A percentile compares a stretch with the other conserved stretches of the same genome.
Evolutionary conservation across 2,797 vertebrate genomes (phyloP).

Genomic region (Gambusia yucatana): DNA sequence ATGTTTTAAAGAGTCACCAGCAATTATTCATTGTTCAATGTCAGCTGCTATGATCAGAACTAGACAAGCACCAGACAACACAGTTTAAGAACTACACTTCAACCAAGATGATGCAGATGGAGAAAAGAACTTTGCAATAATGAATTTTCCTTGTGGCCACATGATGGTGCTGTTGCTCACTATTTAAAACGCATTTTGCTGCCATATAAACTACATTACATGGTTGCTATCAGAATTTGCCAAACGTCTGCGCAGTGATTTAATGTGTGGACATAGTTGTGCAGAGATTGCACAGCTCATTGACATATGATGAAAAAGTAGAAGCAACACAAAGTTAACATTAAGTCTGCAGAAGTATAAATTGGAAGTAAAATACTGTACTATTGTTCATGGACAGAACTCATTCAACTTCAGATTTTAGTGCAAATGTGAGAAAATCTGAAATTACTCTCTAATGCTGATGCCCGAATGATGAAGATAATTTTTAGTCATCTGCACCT

Average conservation of each 20-base stretch:
- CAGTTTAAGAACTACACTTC: background rate
- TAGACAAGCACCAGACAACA: background rate
- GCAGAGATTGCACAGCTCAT: background rate
- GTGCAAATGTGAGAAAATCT: background rate
- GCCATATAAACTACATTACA: background rate
- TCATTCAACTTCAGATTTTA: background rate
- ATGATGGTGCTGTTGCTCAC: conserved; percentile 43
- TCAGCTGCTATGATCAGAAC: background rate
- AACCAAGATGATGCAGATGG: background rate
- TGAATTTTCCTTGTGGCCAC: conserved; percentile 21
- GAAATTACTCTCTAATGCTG: background rate
- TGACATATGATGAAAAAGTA: background rate
- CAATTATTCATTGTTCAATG: background rate
- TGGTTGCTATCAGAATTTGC: background rate
- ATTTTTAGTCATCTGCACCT: conserved; percentile 62
- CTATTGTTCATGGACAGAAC: background rate
- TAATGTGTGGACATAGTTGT: background rate
- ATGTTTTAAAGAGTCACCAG: background rate
- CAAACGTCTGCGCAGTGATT: background rate
- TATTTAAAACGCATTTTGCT: background rate
- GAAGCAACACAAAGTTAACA: background rate
- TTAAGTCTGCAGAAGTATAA: too few species aligned
- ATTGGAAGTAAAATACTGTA: background rate
- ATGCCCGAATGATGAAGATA: conserved; percentile 39
- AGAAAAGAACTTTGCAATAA: background rate